Base-by-base conservation (phyloP, 1,140 invertebrate genomes). In the Lutraria rhynchaena region DNA sequence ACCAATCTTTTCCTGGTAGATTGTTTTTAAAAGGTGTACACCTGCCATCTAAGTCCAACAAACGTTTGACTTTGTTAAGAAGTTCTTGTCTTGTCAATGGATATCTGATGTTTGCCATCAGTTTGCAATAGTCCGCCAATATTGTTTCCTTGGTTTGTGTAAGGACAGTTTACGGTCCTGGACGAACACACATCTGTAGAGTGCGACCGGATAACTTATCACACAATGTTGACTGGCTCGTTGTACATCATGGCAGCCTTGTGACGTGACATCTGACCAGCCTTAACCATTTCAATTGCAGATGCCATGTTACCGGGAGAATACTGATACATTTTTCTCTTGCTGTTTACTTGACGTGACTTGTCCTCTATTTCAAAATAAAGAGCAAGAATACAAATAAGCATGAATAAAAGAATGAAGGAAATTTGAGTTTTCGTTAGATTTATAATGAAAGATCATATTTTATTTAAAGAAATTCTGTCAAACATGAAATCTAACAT, bases 31-130 rank as follows among this genome's bases (percentile, higher is more conserved):
- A 67, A 24, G 41, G 33, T 37, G 61, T 65, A 9, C 7, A 15
- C 37, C 53, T 37, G 4, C 70, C 53, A 58, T 58, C 70, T 41
- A 74, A 58, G 44, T 74, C 70, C 7, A 74, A 55, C 15, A 74
- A 41, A 29, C 5, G 31, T 41, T 74, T 74, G 7, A 74, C 70
- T 15, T 74, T 55, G 17, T n/a, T 74, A 15, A 22, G 22, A 17
- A 74, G 24, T 33, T 74, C 53, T 33, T 27, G 19, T 7, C 31
- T 15, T 57, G 49, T 74, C 3, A 35, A n/a, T 0, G 63, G 63
- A 53, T 53, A 53, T 5, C 51, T n/a, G 51, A 53, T n/a, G 19
- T 24, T n/a, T 5, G 51, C 51, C 51, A 53, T 53, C 5, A 11
- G 51, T n/a, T 53, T 53, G 19, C 51, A 53, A 24, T 53, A 53